Evolutionary conservation across 2,113 vertebrate species (phyloP).

Genomic region (Odontophorus gujanensis): DNA sequence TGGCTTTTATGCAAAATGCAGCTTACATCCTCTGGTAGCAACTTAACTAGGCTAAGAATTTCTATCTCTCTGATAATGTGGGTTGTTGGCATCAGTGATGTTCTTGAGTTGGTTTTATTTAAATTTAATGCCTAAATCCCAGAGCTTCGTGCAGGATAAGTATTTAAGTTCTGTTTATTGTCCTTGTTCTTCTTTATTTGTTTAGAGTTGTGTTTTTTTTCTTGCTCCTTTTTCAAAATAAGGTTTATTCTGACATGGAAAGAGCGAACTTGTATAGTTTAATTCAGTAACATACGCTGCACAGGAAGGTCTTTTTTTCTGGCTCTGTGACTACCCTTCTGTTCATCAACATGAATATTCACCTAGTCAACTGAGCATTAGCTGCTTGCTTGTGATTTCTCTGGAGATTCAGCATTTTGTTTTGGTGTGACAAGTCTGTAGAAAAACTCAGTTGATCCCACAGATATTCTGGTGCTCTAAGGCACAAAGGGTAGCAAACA

Average conservation of each 20-base stretch:
- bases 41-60: neutral
- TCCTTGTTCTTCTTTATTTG: neutral
- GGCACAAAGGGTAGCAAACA: slow-evolving; percentile 23
- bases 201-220: neutral
- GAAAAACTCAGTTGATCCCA: slow-evolving; percentile 27
- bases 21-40: neutral
- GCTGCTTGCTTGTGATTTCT: slow-evolving; percentile 17
- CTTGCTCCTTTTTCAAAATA: neutral
- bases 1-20: neutral
- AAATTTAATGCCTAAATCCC: neutral
- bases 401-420: slow-evolving; percentile 11
- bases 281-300: neutral
- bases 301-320: slow-evolving; percentile 19
- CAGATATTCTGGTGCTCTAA: slow-evolving; percentile 15
- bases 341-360: slow-evolving; percentile 9
- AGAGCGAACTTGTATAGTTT: neutral
- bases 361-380: slow-evolving; percentile 11
- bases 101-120: neutral
- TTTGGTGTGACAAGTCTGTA: slow-evolving; percentile 30
- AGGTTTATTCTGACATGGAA: neutral
- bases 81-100: neutral
- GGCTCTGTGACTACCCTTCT: neutral
- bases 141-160: neutral
- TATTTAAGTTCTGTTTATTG: neutral
- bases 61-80: neutral